phyloP scores from a whole-genome alignment of 2,113 vertebrate species.

The Odontesthes bonariensis region DNA sequence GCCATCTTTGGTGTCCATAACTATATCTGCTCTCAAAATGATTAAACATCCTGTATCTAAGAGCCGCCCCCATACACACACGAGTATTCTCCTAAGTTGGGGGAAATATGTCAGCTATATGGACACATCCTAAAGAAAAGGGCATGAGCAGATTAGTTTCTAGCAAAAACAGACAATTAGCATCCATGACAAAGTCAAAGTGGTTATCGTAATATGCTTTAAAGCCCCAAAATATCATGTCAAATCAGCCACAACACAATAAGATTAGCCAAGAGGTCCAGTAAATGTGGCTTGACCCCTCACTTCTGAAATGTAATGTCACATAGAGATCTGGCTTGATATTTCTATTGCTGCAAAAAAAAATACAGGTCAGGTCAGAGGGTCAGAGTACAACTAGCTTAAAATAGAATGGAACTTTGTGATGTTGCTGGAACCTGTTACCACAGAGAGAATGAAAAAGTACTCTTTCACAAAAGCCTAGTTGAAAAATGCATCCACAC shows the following conservation, averaged over 20 bases:
- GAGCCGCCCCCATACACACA: too few species aligned
- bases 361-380: too few species aligned
- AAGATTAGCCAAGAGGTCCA: slow-evolving; percentile 52
- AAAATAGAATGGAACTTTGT: slow-evolving; percentile 10
- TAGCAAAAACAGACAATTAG: slow-evolving; percentile 48
- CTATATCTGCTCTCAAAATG: slow-evolving; percentile 3
- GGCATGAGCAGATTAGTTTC: slow-evolving; percentile 38
- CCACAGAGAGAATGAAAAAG: slow-evolving; percentile 7
- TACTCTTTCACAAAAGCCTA: neutral
- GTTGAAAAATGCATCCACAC: neutral
- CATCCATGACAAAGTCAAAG: slow-evolving; percentile 55
- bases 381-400: neutral
- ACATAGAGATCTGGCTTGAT: slow-evolving; percentile 13
- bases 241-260: slow-evolving; percentile 53
- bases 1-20: slow-evolving; percentile 41
- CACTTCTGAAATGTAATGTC: slow-evolving; percentile 25
- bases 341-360: neutral
- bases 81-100: slow-evolving; percentile 23
- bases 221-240: slow-evolving; percentile 64
- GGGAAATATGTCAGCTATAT: slow-evolving; percentile 23
- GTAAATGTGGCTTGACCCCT: slow-evolving; percentile 50
- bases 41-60: slow-evolving; percentile 32
- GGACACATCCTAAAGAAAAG: slow-evolving; percentile 38
- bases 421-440: slow-evolving; percentile 27
- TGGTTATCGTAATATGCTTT: slow-evolving; percentile 40